A percentile compares a stretch with the other conserved stretches of the same genome.
These are phyloP conservation scores for Pseudoatta argentina DNA, from an alignment of 1,140 invertebrate genomes.

Conservation along the genomic window DNA sequence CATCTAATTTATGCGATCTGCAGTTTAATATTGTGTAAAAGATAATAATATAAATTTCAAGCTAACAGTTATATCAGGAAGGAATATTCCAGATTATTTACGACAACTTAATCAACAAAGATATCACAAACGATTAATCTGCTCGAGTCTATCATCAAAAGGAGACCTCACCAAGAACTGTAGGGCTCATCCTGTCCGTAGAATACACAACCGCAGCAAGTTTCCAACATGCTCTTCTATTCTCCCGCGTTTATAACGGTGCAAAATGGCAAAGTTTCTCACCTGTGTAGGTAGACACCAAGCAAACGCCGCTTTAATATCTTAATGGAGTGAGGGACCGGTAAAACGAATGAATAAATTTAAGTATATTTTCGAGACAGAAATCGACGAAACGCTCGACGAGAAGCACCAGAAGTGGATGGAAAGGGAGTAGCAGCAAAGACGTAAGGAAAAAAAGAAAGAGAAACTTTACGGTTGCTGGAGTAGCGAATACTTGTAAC, in stretches of 20 bases:
- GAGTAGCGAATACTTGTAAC: constrained; percentile 19
- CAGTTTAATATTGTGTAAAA: not conserved
- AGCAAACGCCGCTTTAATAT: constrained; percentile 62
- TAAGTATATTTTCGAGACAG: constrained; percentile 61
- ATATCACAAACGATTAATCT: constrained; percentile 31
- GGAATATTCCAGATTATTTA: not conserved
- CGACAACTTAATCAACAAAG: not conserved
- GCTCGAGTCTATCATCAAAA: constrained; percentile 8
- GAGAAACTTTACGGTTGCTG: not conserved
- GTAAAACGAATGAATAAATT: constrained; percentile 60
- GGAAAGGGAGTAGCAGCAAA: constrained; percentile 34
- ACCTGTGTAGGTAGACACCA: constrained; percentile 50
- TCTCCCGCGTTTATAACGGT: constrained; percentile 14
- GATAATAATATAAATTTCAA: not conserved
- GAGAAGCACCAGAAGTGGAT: constrained; percentile 25
- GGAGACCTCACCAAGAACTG: not conserved
- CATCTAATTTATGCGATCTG: not conserved
- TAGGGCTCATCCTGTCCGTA: constrained; percentile 23
- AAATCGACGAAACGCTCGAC: constrained; percentile 35
- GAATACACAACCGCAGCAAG: constrained; percentile 35
- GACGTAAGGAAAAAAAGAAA: not conserved
- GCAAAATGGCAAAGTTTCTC: constrained; percentile 59
- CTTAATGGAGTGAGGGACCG: constrained; percentile 60
- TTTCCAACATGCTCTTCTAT: constrained; percentile 14
- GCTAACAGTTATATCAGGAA: not conserved